phyloP scores from a whole-genome alignment of 2,888 invertebrate species.

The Notocelia uddmanniana region DNA sequence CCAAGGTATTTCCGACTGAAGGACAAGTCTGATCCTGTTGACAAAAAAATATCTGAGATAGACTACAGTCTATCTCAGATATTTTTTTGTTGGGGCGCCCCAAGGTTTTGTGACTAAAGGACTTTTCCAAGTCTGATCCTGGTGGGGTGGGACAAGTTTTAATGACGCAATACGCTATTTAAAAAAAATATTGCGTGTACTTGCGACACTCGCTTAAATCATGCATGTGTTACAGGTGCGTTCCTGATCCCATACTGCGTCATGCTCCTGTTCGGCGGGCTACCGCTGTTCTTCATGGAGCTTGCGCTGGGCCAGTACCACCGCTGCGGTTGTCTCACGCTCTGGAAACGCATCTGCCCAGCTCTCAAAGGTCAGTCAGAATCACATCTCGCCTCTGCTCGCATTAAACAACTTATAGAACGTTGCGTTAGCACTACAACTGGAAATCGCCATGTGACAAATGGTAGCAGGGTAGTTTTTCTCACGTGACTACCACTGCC shows the following conservation, averaged over 20 bases:
- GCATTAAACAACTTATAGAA: too few species aligned
- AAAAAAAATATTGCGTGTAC: too few species aligned
- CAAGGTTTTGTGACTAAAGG: background rate
- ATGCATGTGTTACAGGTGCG: conserved; percentile 87
- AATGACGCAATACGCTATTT: too few species aligned
- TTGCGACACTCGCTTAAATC: background rate
- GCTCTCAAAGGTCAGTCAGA: conserved; percentile 92
- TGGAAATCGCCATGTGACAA: background rate
- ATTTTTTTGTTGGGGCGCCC: too few species aligned
- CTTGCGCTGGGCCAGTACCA: conserved; percentile 97
- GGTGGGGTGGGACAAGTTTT: too few species aligned
- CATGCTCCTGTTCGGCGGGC: conserved; percentile 96
- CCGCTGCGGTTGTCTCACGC: conserved; percentile 95
- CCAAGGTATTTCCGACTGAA: too few species aligned
- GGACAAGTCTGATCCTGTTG: too few species aligned
- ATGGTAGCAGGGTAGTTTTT: background rate
- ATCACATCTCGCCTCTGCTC: background rate
- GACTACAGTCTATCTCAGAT: too few species aligned
- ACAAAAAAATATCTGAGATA: too few species aligned
- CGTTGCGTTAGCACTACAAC: background rate
- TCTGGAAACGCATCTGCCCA: conserved; percentile 97
- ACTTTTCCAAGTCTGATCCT: too few species aligned
- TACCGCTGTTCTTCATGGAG: conserved; percentile 98
- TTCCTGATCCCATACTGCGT: conserved; percentile 97
- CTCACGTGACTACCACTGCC: background rate